These are phyloP conservation scores for Macaca mulatta DNA, from an alignment of 2,113 vertebrate genomes.

Conservation along the genomic window DNA sequence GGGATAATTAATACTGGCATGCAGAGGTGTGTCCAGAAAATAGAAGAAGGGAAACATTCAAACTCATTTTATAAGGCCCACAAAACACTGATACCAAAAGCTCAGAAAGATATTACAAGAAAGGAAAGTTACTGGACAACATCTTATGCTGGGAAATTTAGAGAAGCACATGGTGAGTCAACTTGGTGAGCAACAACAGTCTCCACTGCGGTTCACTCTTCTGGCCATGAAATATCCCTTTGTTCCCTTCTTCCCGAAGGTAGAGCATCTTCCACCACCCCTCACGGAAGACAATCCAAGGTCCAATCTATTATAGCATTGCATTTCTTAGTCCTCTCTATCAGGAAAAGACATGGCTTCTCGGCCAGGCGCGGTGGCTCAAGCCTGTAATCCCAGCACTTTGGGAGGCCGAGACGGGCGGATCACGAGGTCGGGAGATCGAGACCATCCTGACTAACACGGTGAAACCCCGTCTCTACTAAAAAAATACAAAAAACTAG, in stretches of 20 bases:
- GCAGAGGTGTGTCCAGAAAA: not conserved
- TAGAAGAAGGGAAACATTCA: not conserved
- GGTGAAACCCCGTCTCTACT: too few species aligned
- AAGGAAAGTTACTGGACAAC: not conserved
- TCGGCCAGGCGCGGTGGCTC: not conserved
- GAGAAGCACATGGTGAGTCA: not conserved
- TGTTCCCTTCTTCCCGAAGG: not conserved
- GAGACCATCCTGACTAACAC: too few species aligned
- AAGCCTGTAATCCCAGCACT: too few species aligned
- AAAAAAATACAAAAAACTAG: too few species aligned
- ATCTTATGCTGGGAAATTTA: not conserved
- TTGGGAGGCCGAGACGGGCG: too few species aligned
- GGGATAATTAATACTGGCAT: not conserved
- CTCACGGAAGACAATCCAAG: not conserved
- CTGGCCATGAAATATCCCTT: not conserved
- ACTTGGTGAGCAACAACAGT: not conserved
- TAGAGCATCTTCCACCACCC: not conserved
- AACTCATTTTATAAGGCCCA: not conserved
- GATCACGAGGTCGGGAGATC: too few species aligned
- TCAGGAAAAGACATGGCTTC: not conserved
- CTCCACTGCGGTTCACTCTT: not conserved
- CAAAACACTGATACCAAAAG: not conserved
- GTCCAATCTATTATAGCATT: not conserved
- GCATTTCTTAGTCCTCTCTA: not conserved
- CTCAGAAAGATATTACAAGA: not conserved